A percentile compares a stretch with the other conserved stretches of the same genome.
Conservation (phyloP, 2,797 vertebrate genomes). For the Pteropus rufus region DNA sequence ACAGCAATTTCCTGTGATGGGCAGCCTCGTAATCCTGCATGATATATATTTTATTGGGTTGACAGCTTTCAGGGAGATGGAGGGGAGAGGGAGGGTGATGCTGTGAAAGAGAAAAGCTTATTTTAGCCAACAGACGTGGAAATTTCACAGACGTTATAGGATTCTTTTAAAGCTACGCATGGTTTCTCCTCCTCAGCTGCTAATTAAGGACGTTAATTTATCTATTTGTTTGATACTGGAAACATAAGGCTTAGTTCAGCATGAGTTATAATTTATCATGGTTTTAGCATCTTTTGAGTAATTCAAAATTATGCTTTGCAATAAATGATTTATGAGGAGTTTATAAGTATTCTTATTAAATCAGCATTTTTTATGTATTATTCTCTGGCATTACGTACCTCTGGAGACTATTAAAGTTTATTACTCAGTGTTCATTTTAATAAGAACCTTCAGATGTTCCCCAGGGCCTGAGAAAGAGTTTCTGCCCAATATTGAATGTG, state of each 20-base stretch:
- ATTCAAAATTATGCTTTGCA: conserved; percentile 65
- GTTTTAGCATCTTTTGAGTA: conserved; percentile 64
- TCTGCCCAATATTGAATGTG: not conserved
- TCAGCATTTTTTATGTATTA: conserved; percentile 71
- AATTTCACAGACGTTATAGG: conserved; percentile 46
- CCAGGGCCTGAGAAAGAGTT: conserved; percentile 31
- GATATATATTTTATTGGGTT: conserved; percentile 63
- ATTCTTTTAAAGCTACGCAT: conserved; percentile 51
- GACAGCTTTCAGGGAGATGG: conserved; percentile 76
- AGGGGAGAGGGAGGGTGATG: not conserved
- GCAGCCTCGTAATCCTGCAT: conserved; percentile 70
- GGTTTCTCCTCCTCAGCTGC: conserved; percentile 51
- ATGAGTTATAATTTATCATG: conserved; percentile 62
- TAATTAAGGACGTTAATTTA: conserved; percentile 69
- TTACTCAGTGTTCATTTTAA: conserved; percentile 70
- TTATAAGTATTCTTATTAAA: conserved; percentile 72
- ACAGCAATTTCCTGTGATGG: conserved; percentile 77
- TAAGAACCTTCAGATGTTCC: conserved; percentile 66
- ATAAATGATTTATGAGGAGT: conserved; percentile 67
- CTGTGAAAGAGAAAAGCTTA: conserved; percentile 44
- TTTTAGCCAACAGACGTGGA: conserved; percentile 56
- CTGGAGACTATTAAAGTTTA: conserved; percentile 72
- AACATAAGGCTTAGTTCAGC: conserved; percentile 58
- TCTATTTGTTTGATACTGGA: conserved; percentile 71
- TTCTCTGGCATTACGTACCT: conserved; percentile 66